Base-by-base conservation (phyloP, 1,140 invertebrate species). In the Ceratosolen fusciceps region DNA sequence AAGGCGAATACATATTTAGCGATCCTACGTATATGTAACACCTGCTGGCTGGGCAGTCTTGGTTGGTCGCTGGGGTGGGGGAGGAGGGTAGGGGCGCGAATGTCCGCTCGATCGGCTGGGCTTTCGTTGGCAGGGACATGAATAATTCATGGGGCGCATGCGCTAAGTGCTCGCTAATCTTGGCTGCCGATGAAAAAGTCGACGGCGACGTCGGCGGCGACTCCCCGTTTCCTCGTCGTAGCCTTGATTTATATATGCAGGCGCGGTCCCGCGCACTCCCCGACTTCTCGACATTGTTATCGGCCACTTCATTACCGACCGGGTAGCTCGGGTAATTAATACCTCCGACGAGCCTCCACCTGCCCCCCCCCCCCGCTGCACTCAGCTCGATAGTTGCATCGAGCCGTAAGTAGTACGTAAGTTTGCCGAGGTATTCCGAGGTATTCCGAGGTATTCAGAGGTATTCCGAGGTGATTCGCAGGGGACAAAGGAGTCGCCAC, bases 141-240 rank as follows among this genome's bases (percentile, higher is more conserved):
- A 77, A 77, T 77, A 77, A 77, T 77, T 77, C 62, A 77, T 68
- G 39, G 49, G n/a, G 65, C 74, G 49, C 62, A 62, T 77, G 47
- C 67, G 52, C 49, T 68, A 77, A 77, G 62, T 77, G 74, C 34
- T 56, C 31, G 65, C 62, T 77, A 68, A 77, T 77, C 65, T 77
- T 0, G 24, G 26, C 2, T 19, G 47, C 29, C 19, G 70, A 72
- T 54, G 31, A 72, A 72, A 58, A 49, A 75, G 54, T 72, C 0
- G 12, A 47, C 62, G 67, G 67, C 67, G 67, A 21, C 26, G 12
- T 29, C 47, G 7, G 58, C 21, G 12, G 26, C 14, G 3, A 0
- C 26, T 75, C 10, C 16, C 5, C 56, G 62, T 68, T 31, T 47
- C 31, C 19, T 49, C 29, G 26, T 26, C 34, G 43, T 16, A 49